Percentiles rank a stretch among this genome's conserved stretches.
These are phyloP conservation scores for Tachina fera DNA, from an alignment of 2,888 invertebrate genomes.

Conservation along the genomic window DNA sequence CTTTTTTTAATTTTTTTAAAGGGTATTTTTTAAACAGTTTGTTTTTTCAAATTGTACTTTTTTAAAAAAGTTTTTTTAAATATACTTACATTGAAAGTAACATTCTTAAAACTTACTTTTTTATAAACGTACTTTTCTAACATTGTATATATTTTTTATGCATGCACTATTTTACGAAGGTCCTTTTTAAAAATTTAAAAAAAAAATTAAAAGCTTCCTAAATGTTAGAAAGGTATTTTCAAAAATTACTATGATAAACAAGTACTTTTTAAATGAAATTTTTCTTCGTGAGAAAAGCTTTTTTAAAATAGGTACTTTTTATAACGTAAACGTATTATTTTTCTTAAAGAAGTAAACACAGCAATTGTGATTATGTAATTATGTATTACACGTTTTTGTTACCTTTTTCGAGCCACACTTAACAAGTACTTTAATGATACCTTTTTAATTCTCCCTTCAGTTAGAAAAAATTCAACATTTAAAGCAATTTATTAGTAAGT, in stretches of 20 bases:
- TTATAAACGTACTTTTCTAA: neutral
- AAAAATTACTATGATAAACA: too few relatives aligned
- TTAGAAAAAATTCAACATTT: constrained; percentile 17
- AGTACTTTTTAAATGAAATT: neutral
- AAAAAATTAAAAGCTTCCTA: too few relatives aligned
- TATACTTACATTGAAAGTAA: too few relatives aligned
- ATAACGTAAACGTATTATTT: neutral
- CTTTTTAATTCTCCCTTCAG: neutral
- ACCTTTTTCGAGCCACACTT: too few relatives aligned
- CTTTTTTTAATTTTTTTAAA: neutral
- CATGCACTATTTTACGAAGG: too few relatives aligned
- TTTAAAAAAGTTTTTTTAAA: too few relatives aligned
- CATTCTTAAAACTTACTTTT: neutral
- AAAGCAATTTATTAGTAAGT: neutral
- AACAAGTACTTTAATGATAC: neutral
- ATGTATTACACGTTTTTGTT: too few relatives aligned
- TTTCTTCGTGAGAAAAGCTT: neutral
- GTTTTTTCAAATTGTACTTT: too few relatives aligned
- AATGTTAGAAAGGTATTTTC: too few relatives aligned
- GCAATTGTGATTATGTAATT: too few relatives aligned
- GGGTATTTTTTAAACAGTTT: neutral
- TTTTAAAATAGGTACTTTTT: neutral
- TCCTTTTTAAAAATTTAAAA: too few relatives aligned
- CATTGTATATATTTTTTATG: neutral
- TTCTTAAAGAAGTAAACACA: too few relatives aligned